Evolutionary conservation across 2,113 vertebrate species (phyloP).

Genomic region (Odobenus rosmarus): DNA sequence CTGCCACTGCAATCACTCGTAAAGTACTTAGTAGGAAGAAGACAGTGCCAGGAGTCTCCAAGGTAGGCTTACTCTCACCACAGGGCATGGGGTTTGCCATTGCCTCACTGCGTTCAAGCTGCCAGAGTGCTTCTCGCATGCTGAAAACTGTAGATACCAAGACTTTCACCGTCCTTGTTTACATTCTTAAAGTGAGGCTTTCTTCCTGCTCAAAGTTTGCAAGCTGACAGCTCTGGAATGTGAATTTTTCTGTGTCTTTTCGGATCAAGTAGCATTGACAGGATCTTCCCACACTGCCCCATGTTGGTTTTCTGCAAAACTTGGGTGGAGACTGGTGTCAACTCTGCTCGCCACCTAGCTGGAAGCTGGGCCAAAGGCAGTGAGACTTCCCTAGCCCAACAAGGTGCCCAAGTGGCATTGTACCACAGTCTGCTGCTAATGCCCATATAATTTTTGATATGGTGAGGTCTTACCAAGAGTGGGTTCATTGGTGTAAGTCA

Average conservation of each 20-base stretch:
- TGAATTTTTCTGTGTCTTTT: conserved; percentile 75
- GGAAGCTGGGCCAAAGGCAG: not conserved
- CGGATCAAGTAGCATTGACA: conserved; percentile 64
- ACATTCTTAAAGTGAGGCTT: conserved; percentile 68
- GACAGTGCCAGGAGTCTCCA: not conserved
- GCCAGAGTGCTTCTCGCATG: not conserved
- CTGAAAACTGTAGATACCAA: conserved; percentile 62
- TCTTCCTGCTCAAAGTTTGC: conserved; percentile 70
- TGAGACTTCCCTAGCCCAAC: not conserved
- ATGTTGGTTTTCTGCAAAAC: conserved; percentile 26
- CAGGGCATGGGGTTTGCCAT: conserved; percentile 9
- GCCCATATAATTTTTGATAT: not conserved
- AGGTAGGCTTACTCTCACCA: not conserved
- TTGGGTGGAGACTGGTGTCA: not conserved
- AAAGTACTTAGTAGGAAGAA: conserved; percentile 61
- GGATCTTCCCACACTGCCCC: conserved; percentile 33
- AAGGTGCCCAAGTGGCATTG: not conserved
- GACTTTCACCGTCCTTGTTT: conserved; percentile 80
- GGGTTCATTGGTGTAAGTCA: not conserved
- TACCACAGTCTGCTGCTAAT: no score
- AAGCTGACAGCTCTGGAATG: conserved; percentile 75
- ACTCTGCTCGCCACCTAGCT: not conserved
- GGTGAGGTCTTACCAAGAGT: not conserved
- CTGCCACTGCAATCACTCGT: conserved; percentile 46
- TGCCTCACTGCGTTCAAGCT: not conserved